Base-by-base conservation (phyloP, 2,797 vertebrate genomes). In the Arnoldichthys spilopterus region DNA sequence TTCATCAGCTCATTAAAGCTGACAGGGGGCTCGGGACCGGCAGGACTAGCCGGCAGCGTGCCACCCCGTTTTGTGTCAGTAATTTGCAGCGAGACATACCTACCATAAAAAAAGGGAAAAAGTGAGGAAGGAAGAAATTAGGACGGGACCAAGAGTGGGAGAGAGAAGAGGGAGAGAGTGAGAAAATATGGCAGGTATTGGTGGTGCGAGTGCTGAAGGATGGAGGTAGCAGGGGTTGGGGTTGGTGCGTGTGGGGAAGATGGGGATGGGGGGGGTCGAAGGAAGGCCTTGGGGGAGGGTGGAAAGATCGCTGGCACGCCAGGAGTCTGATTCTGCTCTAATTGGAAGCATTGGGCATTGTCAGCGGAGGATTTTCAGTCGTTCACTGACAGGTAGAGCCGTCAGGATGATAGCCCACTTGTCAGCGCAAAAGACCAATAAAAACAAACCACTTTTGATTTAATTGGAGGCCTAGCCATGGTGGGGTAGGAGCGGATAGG, bases 341-440 rank as follows among this genome's bases (percentile, higher is more conserved):
- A 99, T 98, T 99, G 98, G 98, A 98, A 98, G 97, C 98, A 94
- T 97, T 98, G 98, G 98, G 98, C 97, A 98, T 98, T 98, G 97
- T 98, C 96, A 99, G 94, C 96, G 90, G 95, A 96, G 96, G 94
- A 93, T 98, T 97, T 96, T 96, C 96, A 95, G 94, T 95, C 85
- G 94, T 93, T 97, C 92, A 78, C 96, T 99, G 98, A 99, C 98
- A 99, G 97, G 96, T 97, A 92, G 94, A 94, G 94, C 95, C 96
- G 94, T 96, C 95, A 94, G 94, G 96, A 96, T 98, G 97, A 99
- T 99, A 95, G 97, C 95, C 96, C 97, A 97, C 97, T 98, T 98
- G 97, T 99, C 97, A 99, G 96, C 95, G 97, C 96, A 98, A 98
- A 98, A 97, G 96, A 98, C 97, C 97, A 98, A 98, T 99, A 98